Conservation (phyloP, 2,797 vertebrate species). For the Myotis myotis region DNA sequence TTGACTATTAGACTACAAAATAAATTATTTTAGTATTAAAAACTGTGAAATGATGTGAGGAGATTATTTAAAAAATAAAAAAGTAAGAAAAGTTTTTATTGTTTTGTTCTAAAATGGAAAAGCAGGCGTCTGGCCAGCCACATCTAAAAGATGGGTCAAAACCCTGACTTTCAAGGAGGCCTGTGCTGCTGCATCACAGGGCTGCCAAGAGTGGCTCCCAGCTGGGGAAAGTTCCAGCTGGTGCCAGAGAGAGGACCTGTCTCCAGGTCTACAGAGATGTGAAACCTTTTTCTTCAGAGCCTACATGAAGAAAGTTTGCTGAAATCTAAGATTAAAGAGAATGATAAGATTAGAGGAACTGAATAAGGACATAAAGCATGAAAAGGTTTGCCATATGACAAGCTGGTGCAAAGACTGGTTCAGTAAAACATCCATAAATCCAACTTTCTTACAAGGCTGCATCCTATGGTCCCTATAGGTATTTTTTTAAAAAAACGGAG, state of each 20-base stretch:
- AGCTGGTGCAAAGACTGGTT: background rate
- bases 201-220: background rate
- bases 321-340: background rate
- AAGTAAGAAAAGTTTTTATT: background rate
- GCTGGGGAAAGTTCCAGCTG: background rate
- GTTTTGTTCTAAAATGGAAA: background rate
- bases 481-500: background rate
- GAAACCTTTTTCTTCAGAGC: background rate
- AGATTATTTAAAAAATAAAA: background rate
- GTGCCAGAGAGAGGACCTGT: background rate
- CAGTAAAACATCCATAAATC: background rate
- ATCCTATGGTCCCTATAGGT: background rate
- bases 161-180: background rate
- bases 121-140: background rate
- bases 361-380: background rate
- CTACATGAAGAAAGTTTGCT: background rate
- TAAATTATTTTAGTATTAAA: background rate
- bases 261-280: background rate
- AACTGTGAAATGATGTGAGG: background rate
- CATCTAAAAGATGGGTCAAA: background rate
- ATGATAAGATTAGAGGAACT: background rate
- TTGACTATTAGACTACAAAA: background rate
- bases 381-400: background rate
- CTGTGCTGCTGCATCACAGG: background rate
- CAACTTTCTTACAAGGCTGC: background rate